phyloP scores from a whole-genome alignment of 2,113 vertebrate species.

The Macrotis lagotis region DNA sequence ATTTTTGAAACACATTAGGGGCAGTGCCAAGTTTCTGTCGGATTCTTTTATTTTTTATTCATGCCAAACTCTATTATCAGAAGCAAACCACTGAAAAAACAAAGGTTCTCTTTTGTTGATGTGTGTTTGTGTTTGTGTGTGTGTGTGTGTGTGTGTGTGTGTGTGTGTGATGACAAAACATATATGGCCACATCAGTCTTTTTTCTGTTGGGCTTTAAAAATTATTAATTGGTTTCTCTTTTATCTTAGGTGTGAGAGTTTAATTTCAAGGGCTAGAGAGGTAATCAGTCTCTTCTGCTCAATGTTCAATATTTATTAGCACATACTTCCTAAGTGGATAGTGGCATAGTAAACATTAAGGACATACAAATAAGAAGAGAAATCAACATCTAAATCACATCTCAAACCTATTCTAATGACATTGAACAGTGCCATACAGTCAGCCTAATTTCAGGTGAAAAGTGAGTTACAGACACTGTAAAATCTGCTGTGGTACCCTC shows the following conservation, averaged over 20 bases:
- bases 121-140: not conserved
- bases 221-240: not conserved
- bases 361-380: not conserved
- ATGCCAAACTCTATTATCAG: not conserved
- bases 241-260: not conserved
- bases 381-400: not conserved
- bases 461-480: not conserved
- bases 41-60: not conserved
- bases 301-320: not conserved
- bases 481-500: not conserved
- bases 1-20: not conserved
- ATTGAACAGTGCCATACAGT: not conserved
- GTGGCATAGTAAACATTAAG: not conserved
- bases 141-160: not conserved
- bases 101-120: not conserved
- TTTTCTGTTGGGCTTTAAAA: not conserved
- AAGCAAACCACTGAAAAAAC: not conserved
- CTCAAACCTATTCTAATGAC: not conserved
- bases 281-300: not conserved
- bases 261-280: not conserved
- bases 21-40: not conserved
- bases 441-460: not conserved
- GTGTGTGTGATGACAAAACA: no score
- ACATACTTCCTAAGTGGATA: not conserved
- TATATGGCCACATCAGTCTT: not conserved